Evolutionary conservation across 2,113 vertebrate species (phyloP).

Genomic region (rat (Rattus norvegicus)): DNA sequence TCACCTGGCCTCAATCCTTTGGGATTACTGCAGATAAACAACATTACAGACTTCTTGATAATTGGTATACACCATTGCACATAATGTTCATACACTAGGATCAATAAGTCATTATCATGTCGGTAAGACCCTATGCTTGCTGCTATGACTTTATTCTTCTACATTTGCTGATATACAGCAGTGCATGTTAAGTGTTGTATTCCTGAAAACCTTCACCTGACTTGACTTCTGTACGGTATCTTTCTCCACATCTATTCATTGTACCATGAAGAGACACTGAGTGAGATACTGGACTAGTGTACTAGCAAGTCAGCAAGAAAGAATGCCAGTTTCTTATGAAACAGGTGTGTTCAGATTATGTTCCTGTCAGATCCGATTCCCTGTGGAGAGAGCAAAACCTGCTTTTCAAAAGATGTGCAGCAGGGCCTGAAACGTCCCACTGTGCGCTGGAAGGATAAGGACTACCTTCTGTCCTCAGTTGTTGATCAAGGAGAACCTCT

Average conservation of each 20-base stretch:
- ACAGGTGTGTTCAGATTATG: conserved; percentile 52
- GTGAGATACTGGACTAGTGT: conserved; percentile 36
- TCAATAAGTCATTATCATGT: not conserved
- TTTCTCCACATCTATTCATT: not conserved
- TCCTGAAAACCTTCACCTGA: not conserved
- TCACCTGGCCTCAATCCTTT: no score
- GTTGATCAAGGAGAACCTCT: not conserved
- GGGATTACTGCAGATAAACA: no score
- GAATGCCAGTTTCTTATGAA: conserved; percentile 67
- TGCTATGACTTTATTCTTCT: not conserved
- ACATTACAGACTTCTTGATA: not conserved
- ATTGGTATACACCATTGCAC: not conserved
- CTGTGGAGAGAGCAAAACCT: conserved; percentile 40
- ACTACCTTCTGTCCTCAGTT: not conserved
- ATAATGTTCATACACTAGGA: not conserved
- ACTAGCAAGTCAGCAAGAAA: conserved; percentile 35
- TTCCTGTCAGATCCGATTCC: conserved; percentile 61
- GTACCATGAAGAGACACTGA: not conserved
- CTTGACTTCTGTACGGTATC: not conserved
- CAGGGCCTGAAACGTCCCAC: rapidly evolving
- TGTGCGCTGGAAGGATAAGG: not conserved
- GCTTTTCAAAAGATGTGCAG: conserved; percentile 19
- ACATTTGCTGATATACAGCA: not conserved
- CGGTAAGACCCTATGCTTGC: not conserved
- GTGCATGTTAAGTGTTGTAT: not conserved